Evolutionary conservation across 2,797 vertebrate genomes (phyloP).

Genomic region (Parotocinclus haroldoi): DNA sequence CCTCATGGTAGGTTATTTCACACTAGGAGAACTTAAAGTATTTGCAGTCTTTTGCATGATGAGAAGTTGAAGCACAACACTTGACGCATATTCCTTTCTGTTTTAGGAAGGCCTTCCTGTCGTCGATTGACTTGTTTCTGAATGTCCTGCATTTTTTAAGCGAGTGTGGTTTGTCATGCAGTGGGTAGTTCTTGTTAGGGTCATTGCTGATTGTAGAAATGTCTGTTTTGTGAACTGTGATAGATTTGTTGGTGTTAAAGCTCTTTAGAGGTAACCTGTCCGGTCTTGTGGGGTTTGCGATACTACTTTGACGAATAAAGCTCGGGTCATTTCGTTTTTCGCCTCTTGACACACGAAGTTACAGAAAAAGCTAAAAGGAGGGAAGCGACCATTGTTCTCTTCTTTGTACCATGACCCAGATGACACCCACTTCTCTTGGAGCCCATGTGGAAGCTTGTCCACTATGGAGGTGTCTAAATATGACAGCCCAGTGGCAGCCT

Average conservation of each 20-base stretch:
- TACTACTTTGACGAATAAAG: neutral
- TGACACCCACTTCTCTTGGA: neutral
- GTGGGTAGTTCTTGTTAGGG: neutral
- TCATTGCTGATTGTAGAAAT: neutral
- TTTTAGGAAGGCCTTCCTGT: neutral
- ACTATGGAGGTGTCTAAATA: constrained; percentile 41
- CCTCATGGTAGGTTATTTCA: no score
- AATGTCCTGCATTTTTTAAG: neutral
- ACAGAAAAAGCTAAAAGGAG: neutral
- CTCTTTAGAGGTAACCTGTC: neutral
- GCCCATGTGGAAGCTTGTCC: constrained; percentile 12
- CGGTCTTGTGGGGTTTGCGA: neutral
- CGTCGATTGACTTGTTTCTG: neutral
- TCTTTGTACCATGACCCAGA: neutral
- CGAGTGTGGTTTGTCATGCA: neutral
- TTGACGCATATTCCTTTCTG: neutral
- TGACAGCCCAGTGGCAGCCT: constrained; percentile 22
- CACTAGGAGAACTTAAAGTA: no score
- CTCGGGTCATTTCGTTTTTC: constrained; percentile 1
- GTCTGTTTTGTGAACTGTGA: neutral
- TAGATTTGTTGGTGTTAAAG: neutral
- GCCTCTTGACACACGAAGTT: constrained; percentile 1
- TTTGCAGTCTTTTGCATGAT: neutral
- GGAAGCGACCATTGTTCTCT: neutral
- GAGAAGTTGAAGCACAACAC: neutral